Evolutionary conservation across 2,797 vertebrate species (phyloP), one percentile per base, ranked within the genome.

Genomic region (Rousettus madagascariensis): DNA sequence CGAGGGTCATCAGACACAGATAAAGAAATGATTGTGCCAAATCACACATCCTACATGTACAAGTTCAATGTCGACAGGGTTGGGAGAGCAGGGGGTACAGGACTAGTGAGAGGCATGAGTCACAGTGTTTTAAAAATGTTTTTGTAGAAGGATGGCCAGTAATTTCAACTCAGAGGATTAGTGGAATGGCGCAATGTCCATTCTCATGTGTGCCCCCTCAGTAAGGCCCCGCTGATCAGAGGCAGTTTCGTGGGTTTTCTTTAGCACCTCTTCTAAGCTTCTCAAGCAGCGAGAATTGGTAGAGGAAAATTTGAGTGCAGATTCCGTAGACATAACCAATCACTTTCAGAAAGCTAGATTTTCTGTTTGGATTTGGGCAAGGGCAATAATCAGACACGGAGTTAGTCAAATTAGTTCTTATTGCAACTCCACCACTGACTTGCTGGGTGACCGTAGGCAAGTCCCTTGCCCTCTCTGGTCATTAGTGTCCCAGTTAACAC

Each of bases 1-100:
- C 51, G 30, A 20, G 28, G 28, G 20, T 83, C 38, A 26, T 79
- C 46, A 80, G 33, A 86, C 69, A 83, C 41, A 74, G 77, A 84
- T 19, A 90, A 87, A 91, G 36, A 90, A 75, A 69, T 88, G 24
- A 80, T 36, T 86, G 94, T 65, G 33, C 46, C 74, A 94, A n/a
- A n/a, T 90, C 69, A 59, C 11, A 53, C 24, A 22, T 93, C 41
- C 59, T 55, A 75, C 33, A 43, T 72, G 28, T 22, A 49, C 65
- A 85, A 30, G 22, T 65, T 80, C 53, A 88, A 41, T 87, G 20
- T n/a, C 41, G 84, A 10, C 33, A 15, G 22, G 22, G 24, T 77
- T 65, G 20, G 28, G 20, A 19, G n/a, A 80, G 71, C 33, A 84
- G 16, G 33, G n/a, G 3, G 26, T 13, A 28, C 36, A 53, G 28